Percentiles rank a stretch among this genome's conserved stretches.
Evolutionary conservation across 2,888 invertebrate species (phyloP).

Genomic region (Agrochola macilenta): DNA sequence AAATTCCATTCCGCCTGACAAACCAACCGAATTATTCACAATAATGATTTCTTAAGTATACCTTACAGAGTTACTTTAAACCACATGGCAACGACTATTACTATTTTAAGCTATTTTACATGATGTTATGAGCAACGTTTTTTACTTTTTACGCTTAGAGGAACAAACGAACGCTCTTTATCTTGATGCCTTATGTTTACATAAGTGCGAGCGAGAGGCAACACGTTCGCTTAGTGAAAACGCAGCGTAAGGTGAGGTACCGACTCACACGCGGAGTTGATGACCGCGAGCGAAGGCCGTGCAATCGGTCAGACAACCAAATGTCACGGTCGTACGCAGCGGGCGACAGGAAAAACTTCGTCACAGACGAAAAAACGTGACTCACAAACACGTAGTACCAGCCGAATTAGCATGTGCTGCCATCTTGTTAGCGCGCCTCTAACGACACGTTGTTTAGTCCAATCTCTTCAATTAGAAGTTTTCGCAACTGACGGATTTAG

Average conservation of each 20-base stretch:
- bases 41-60: conserved; percentile 71
- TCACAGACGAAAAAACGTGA: conserved; percentile 88
- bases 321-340: conserved; percentile 88
- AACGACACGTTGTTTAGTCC: conserved; percentile 43
- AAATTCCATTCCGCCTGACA: conserved; percentile 72
- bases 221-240: conserved; percentile 76
- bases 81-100: conserved; percentile 70
- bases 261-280: conserved; percentile 85
- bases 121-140: conserved; percentile 67
- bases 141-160: conserved; percentile 68
- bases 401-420: conserved; percentile 70
- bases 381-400: conserved; percentile 71
- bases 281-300: conserved; percentile 89
- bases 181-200: conserved; percentile 68
- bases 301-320: conserved; percentile 89
- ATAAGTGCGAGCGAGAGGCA: conserved; percentile 73
- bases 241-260: conserved; percentile 80
- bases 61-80: conserved; percentile 62
- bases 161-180: conserved; percentile 72
- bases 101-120: conserved; percentile 69
- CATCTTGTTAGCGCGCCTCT: conserved; percentile 63
- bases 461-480: conserved; percentile 66
- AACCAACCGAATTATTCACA: conserved; percentile 61
- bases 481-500: conserved; percentile 71
- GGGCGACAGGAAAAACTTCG: conserved; percentile 85